A percentile compares a stretch with the other conserved stretches of the same genome.
phyloP scores from a whole-genome alignment of 2,113 vertebrate genomes.

The Pheucticus melanocephalus region DNA sequence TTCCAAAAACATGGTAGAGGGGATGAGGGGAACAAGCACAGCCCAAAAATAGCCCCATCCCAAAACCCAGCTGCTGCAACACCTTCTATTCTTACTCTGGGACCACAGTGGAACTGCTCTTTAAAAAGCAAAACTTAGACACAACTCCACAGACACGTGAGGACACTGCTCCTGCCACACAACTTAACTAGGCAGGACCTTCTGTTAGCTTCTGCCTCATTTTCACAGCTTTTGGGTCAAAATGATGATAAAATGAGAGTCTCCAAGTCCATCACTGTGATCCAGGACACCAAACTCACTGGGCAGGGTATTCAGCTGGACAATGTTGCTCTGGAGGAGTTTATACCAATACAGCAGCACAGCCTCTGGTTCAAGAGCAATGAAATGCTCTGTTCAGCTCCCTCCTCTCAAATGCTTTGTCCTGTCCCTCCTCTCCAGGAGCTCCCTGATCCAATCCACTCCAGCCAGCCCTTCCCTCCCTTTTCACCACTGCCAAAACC shows the following conservation, averaged over 20 bases:
- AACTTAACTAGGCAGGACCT: neutral
- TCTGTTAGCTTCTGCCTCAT: neutral
- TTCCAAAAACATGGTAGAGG: neutral
- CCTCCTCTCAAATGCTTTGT: neutral
- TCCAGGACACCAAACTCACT: neutral
- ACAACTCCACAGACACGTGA: fast-evolving
- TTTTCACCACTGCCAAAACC: neutral
- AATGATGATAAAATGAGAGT: neutral
- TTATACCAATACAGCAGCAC: neutral
- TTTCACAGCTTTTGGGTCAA: neutral
- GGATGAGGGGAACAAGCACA: neutral
- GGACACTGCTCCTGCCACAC: neutral
- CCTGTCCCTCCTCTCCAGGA: neutral
- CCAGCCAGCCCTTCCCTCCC: neutral
- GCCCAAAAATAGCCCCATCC: neutral
- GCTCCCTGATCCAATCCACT: neutral
- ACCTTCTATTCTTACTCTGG: neutral
- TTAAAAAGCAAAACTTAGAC: neutral
- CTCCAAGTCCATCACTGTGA: neutral
- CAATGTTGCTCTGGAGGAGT: neutral
- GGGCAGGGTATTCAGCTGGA: neutral
- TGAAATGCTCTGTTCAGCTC: neutral
- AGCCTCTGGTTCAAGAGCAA: neutral
- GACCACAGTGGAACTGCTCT: neutral
- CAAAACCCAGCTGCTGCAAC: neutral